Conservation (phyloP, 2,113 vertebrate genomes). For the Henicopernis longicauda region DNA sequence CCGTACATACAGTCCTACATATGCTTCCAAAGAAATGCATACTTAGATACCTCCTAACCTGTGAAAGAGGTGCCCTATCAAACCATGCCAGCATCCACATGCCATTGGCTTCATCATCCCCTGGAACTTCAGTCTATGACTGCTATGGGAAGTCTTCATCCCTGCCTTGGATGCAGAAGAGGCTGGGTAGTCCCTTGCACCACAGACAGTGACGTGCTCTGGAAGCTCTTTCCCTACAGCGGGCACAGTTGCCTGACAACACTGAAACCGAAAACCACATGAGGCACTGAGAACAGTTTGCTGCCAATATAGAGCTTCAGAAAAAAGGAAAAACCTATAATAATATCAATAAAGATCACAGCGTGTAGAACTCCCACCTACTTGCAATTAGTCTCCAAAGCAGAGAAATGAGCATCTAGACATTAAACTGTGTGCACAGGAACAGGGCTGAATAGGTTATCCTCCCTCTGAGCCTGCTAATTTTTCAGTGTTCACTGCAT, state of each 20-base stretch:
- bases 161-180: neutral
- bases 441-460: neutral
- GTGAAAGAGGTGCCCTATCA: neutral
- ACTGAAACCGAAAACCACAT: fast-evolving
- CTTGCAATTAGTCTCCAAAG: neutral
- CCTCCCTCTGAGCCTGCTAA: neutral
- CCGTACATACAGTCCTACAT: neutral
- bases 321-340: neutral
- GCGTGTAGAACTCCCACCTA: neutral
- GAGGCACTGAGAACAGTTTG: neutral
- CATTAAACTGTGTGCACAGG: neutral
- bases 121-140: neutral
- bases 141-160: neutral
- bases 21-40: neutral
- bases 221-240: neutral
- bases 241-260: neutral
- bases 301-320: neutral
- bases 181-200: neutral
- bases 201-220: neutral
- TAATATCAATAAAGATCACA: neutral
- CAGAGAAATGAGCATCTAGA: neutral
- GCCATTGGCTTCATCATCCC: neutral
- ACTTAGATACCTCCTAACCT: neutral
- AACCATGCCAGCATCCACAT: neutral
- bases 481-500: neutral